Conservation (phyloP, 2,888 invertebrate species). For the Euspilapteryx auroguttella region DNA sequence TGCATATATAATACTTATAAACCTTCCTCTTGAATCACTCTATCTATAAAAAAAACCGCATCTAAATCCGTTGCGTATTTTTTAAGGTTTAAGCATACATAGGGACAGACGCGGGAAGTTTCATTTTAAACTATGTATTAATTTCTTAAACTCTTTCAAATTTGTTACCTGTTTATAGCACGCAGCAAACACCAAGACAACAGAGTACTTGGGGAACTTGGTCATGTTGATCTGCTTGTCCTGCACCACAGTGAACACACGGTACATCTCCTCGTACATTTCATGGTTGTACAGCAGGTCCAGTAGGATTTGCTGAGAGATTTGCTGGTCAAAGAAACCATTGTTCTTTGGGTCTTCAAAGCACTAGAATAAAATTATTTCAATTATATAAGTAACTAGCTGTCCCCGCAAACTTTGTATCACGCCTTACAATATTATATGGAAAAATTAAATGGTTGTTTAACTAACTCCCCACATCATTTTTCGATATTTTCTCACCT, state of each 20-base stretch:
- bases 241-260: conserved; percentile 64
- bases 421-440: too few relatives aligned
- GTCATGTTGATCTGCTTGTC: conserved; percentile 63
- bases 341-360: conserved; percentile 64
- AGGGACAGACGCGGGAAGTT: too few relatives aligned
- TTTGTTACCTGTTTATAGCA: conserved; percentile 73
- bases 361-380: conserved; percentile 30
- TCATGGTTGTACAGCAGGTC: conserved; percentile 71
- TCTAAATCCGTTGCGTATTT: too few relatives aligned
- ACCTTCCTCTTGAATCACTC: too few relatives aligned
- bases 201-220: conserved; percentile 68
- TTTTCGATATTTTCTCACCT: too few relatives aligned
- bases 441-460: too few relatives aligned
- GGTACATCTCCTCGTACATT: conserved; percentile 67
- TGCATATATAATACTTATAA: too few relatives aligned
- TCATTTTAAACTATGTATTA: too few relatives aligned
- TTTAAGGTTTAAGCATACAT: too few relatives aligned
- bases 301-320: conserved; percentile 67
- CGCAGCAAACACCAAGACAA: conserved; percentile 68
- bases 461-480: neutral
- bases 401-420: too few relatives aligned
- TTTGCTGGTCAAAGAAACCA: conserved; percentile 74
- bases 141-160: conserved; percentile 3
- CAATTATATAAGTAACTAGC: too few relatives aligned
- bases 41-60: too few relatives aligned